Conservation (phyloP, 2,888 invertebrate genomes). For the Bembecia ichneumoniformis region DNA sequence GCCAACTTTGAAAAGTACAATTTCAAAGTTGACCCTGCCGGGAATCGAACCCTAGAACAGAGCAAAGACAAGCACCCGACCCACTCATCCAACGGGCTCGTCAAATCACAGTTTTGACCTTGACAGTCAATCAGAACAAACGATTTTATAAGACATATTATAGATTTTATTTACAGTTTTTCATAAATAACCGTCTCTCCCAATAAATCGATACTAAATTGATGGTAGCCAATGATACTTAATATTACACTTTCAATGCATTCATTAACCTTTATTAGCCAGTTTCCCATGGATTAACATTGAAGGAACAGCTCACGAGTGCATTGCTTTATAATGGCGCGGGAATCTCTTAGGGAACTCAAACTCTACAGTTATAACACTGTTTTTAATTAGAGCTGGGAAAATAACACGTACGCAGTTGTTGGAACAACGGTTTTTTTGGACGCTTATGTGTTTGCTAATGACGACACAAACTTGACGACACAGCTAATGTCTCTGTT, state of each 20-base stretch:
- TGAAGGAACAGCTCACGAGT: conserved; percentile 20
- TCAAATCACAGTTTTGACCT: too few relatives aligned
- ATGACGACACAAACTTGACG: background rate
- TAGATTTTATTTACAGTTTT: too few relatives aligned
- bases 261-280: conserved; percentile 15
- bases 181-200: too few relatives aligned
- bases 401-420: conserved; percentile 6
- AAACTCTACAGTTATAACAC: conserved; percentile 16
- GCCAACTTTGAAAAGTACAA: too few relatives aligned
- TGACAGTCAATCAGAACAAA: too few relatives aligned
- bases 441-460: background rate
- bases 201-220: background rate
- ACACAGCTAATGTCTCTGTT: background rate
- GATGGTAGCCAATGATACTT: too few relatives aligned
- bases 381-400: conserved; percentile 23
- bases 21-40: too few relatives aligned
- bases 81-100: too few relatives aligned
- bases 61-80: too few relatives aligned
- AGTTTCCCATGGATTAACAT: conserved; percentile 40
- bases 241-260: background rate
- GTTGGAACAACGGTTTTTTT: conserved; percentile 17
- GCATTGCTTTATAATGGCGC: conserved; percentile 28
- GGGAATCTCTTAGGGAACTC: conserved; percentile 25
- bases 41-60: too few relatives aligned
- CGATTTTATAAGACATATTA: too few relatives aligned